Evolutionary conservation across 2,113 vertebrate species (phyloP).

Genomic region (Cinclus cinclus): DNA sequence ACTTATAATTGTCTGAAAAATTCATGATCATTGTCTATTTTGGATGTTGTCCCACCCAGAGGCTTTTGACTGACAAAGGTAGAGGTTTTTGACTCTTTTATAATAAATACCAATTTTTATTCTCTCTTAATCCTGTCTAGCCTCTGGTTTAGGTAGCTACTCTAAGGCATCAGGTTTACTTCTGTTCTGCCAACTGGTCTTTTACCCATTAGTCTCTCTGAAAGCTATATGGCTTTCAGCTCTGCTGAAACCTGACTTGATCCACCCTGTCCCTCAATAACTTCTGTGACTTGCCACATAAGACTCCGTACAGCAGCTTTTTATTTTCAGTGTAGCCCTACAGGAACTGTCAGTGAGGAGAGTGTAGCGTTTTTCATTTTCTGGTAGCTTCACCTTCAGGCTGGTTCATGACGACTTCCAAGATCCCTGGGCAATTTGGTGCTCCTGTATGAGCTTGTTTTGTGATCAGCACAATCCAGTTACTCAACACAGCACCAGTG

Average conservation of each 20-base stretch:
- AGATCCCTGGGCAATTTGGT: not conserved
- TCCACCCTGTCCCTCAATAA: not conserved
- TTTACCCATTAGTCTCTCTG: not conserved
- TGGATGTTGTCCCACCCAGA: not conserved
- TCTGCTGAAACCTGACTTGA: not conserved
- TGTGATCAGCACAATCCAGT: not conserved
- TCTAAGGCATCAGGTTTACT: not conserved
- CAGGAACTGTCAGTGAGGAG: not conserved
- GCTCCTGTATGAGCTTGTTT: not conserved
- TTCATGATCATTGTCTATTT: not conserved
- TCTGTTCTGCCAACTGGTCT: not conserved
- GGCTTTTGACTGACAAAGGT: not conserved
- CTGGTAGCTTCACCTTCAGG: not conserved
- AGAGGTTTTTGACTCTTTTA: not conserved
- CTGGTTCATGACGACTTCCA: no score
- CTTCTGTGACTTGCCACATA: not conserved
- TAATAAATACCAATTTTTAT: not conserved
- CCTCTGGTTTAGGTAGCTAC: not conserved
- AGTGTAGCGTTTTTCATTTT: not conserved
- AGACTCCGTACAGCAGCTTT: no score
- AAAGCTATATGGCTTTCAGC: not conserved
- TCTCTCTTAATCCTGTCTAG: not conserved
- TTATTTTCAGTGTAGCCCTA: not conserved
- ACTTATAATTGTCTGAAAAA: not conserved
- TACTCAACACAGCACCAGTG: not conserved